Evolutionary conservation across 1,140 invertebrate species (phyloP), one percentile per base, ranked within the genome.

Genomic region (Drosophila funebris): DNA sequence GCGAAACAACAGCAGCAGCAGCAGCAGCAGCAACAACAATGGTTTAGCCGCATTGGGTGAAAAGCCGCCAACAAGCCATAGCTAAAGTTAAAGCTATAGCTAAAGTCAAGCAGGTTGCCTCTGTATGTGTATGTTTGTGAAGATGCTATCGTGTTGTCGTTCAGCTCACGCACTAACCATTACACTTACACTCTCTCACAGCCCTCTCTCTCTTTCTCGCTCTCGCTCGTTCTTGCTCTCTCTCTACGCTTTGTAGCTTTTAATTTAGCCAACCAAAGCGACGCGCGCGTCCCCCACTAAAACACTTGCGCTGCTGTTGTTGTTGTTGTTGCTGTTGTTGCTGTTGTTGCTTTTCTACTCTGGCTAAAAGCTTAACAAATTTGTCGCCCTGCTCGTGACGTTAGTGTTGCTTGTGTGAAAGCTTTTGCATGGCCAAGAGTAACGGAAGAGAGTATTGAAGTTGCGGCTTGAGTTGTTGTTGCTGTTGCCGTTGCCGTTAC

Each of bases 1-100:
- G 72, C 72, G 60, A 75, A 73, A 69, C 56, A 72, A 4, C 68
- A 64, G 1, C 54, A 68, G 62, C 76, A 81, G 54, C 77, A 74
- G 70, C 56, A 29, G 61, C 37, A 68, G 61, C 50, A 76, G 64
- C 79, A 71, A 73, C 68, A 39, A 67, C 50, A 78, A 78, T 60
- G 67, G 41, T n/a, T 63, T 16, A 70, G 60, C 41, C 53, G 52
- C 60, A 63, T 71, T 71, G 68, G 68, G 68, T 71, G 68, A 71
- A 71, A 71, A 64, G 68, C 61, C 66, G 64, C 39, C 71, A 73
- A 74, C 72, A 63, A 74, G 66, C 66, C 66, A 60, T 57, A 54
- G 66, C 57, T 50, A 56, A 31, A 63, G 24, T 16, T 13, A 39
- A 39, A 52, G 22, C 29, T 13, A 36, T 6, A 43, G 43, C 27